Evolutionary conservation across 2,797 vertebrate genomes (phyloP).

Genomic region (Bucorvus abyssinicus): DNA sequence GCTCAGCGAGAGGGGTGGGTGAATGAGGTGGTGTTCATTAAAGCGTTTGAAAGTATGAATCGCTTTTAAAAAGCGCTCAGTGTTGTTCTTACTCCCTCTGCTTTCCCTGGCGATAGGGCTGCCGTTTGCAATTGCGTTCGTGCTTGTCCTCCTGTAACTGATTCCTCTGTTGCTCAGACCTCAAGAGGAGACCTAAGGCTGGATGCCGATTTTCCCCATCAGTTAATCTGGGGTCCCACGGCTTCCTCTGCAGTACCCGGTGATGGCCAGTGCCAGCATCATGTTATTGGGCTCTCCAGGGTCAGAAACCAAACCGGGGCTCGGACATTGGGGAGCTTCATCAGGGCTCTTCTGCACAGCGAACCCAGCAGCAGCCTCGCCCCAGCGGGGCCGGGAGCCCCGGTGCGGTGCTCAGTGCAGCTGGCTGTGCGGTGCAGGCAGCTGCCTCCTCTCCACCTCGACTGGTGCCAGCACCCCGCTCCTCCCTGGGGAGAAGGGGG

Average conservation of each 20-base stretch:
- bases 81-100: neutral
- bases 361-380: fast-evolving
- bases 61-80: neutral
- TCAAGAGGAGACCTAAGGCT: neutral
- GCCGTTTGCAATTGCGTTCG: neutral
- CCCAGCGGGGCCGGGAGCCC: neutral
- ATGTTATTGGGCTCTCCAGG: neutral
- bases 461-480: neutral
- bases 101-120: neutral
- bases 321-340: neutral
- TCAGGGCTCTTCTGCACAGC: neutral
- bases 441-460: neutral
- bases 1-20: neutral
- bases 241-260: neutral
- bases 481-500: fast-evolving
- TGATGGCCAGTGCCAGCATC: neutral
- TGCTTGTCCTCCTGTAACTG: neutral
- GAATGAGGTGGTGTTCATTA: neutral
- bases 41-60: neutral
- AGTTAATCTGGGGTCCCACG: neutral
- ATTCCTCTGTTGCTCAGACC: neutral
- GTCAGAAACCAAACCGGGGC: neutral
- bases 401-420: neutral
- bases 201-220: neutral
- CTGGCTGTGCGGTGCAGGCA: neutral